Conservation (phyloP, 2,113 vertebrate species). For the Lampris megalopsis region DNA sequence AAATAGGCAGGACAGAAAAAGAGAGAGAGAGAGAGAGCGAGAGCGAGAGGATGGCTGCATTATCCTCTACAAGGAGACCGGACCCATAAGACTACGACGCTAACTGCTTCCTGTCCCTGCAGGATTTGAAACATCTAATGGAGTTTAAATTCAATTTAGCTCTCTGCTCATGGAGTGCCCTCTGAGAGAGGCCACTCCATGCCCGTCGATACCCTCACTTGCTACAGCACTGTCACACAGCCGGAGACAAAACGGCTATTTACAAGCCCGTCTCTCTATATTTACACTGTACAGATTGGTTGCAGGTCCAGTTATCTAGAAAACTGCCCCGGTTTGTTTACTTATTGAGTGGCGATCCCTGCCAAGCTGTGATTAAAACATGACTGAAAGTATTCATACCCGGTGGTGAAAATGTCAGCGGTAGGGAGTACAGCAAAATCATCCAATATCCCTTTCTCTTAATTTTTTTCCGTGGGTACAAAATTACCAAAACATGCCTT, state of each 20-base stretch:
- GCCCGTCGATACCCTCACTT: slow-evolving; percentile 8
- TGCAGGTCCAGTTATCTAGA: neutral
- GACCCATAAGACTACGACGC: slow-evolving; percentile 55
- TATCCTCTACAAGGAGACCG: slow-evolving; percentile 42
- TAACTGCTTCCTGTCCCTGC: slow-evolving; percentile 43
- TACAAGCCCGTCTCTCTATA: slow-evolving; percentile 5
- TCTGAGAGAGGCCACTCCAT: slow-evolving; percentile 31
- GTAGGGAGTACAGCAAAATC: slow-evolving; percentile 30
- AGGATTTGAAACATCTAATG: slow-evolving; percentile 63
- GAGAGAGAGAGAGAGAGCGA: slow-evolving; percentile 7
- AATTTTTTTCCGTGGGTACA: slow-evolving; percentile 45
- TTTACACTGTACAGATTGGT: neutral
- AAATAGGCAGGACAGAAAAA: neutral
- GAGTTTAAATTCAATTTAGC: slow-evolving; percentile 74
- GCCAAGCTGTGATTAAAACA: neutral
- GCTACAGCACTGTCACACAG: slow-evolving; percentile 10
- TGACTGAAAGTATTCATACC: slow-evolving; percentile 26
- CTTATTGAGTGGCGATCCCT: neutral
- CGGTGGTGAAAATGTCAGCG: slow-evolving; percentile 8
- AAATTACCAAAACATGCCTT: slow-evolving; percentile 35
- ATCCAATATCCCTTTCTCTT: slow-evolving; percentile 1
- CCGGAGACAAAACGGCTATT: slow-evolving; percentile 6
- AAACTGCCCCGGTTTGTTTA: neutral
- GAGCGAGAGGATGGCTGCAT: slow-evolving; percentile 11
- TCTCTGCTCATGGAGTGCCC: slow-evolving; percentile 23